These are phyloP conservation scores for Acanthurus tractus DNA, from an alignment of 2,797 vertebrate species.

Conservation along the genomic window DNA sequence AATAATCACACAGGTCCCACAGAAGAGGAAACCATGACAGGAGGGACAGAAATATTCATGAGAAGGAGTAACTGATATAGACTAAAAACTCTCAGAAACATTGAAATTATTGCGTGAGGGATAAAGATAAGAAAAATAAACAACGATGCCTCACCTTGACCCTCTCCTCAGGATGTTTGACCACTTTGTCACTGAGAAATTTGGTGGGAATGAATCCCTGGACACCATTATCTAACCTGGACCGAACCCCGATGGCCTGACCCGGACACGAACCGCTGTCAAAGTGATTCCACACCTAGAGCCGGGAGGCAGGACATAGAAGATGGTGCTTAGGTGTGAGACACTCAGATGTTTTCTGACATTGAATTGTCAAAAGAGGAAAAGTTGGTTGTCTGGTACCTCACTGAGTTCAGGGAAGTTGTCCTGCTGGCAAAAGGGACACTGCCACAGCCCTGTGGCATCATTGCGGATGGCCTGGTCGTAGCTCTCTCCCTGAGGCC, in stretches of 20 bases:
- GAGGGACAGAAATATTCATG: neutral
- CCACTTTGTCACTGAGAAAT: conserved; percentile 98
- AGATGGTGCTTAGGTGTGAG: neutral
- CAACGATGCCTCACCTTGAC: conserved; percentile 90
- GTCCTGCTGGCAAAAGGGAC: conserved; percentile 99
- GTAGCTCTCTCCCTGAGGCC: conserved; percentile 97
- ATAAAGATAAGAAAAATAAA: neutral
- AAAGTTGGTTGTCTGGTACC: conserved; percentile 76
- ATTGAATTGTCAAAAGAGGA: neutral
- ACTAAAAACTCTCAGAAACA: neutral
- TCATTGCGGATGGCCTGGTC: conserved; percentile 98
- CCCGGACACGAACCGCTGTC: conserved; percentile 98
- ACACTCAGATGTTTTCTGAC: neutral
- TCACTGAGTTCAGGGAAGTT: conserved; percentile 99
- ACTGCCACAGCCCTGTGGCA: conserved; percentile 96
- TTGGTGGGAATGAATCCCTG: conserved; percentile 99
- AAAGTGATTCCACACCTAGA: conserved; percentile 99
- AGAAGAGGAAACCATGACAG: neutral
- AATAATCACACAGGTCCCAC: neutral
- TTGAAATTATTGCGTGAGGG: neutral
- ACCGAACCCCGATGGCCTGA: conserved; percentile 97
- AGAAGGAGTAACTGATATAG: neutral
- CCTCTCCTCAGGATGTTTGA: conserved; percentile 97
- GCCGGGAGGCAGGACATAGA: conserved; percentile 13
- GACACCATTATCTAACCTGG: conserved; percentile 95